phyloP scores from a whole-genome alignment of 2,888 invertebrate species.

The Hypercompe scribonia region DNA sequence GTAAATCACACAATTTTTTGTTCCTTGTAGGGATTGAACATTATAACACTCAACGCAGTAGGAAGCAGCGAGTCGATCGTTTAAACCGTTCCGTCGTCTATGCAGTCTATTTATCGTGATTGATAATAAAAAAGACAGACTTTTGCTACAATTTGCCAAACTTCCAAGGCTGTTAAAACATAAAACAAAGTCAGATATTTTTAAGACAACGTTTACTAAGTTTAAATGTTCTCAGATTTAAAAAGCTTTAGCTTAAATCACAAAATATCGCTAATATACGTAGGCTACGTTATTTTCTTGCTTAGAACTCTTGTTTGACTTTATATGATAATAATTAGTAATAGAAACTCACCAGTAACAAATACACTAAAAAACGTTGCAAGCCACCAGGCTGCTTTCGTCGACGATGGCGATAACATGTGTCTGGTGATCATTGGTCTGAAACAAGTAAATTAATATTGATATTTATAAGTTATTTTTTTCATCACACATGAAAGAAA shows the following conservation, averaged over 20 bases:
- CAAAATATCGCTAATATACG: neutral
- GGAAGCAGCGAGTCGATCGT: too few species aligned
- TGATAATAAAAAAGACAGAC: neutral
- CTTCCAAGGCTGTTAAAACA: too few species aligned
- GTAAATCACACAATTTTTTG: too few species aligned
- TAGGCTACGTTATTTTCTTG: neutral
- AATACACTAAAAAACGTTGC: constrained; percentile 82
- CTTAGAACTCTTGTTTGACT: neutral
- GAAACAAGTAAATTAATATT: constrained; percentile 62
- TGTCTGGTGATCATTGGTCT: constrained; percentile 74
- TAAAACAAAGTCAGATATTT: too few species aligned
- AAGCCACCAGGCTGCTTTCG: constrained; percentile 83
- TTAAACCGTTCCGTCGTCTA: too few species aligned
- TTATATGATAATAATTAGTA: neutral
- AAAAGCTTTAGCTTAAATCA: too few species aligned
- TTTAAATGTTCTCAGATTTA: too few species aligned
- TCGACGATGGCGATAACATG: constrained; percentile 81
- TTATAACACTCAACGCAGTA: too few species aligned
- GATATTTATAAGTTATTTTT: neutral
- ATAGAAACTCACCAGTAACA: constrained; percentile 71
- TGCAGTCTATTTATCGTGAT: neutral
- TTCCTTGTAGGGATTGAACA: too few species aligned
- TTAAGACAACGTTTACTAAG: too few species aligned
- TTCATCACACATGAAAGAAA: too few species aligned
- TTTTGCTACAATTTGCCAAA: too few species aligned